These are phyloP conservation scores for Forpus xanthops DNA, from an alignment of 2,797 vertebrate species.

Conservation along the genomic window DNA sequence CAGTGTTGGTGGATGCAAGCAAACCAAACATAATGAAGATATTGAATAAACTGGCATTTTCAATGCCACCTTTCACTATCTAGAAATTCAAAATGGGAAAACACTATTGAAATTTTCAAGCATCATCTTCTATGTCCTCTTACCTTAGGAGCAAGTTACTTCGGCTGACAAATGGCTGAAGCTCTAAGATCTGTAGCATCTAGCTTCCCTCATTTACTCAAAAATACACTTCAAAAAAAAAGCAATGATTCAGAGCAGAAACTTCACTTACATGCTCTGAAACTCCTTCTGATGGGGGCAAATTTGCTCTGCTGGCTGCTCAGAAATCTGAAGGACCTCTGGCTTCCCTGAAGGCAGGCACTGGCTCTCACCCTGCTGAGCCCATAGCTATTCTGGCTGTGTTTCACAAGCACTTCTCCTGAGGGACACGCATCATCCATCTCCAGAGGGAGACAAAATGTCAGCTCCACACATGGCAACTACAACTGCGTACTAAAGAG, in stretches of 20 bases:
- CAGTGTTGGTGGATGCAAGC: background rate
- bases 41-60: background rate
- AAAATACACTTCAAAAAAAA: background rate
- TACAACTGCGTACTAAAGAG: accelerated
- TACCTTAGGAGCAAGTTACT: background rate
- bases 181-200: background rate
- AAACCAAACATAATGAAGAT: background rate
- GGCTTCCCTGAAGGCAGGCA: background rate
- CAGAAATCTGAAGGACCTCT: background rate
- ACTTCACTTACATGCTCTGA: background rate
- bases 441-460: background rate
- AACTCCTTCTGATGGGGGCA: background rate
- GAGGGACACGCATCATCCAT: too few species aligned
- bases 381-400: background rate
- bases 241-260: background rate
- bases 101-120: background rate
- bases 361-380: background rate
- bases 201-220: background rate
- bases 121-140: background rate
- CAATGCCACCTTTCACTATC: background rate
- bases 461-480: background rate
- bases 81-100: background rate
- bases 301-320: background rate
- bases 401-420: accelerated
- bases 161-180: accelerated